Evolutionary conservation across 2,113 vertebrate species (phyloP).

Genomic region (Thomomys bottae): DNA sequence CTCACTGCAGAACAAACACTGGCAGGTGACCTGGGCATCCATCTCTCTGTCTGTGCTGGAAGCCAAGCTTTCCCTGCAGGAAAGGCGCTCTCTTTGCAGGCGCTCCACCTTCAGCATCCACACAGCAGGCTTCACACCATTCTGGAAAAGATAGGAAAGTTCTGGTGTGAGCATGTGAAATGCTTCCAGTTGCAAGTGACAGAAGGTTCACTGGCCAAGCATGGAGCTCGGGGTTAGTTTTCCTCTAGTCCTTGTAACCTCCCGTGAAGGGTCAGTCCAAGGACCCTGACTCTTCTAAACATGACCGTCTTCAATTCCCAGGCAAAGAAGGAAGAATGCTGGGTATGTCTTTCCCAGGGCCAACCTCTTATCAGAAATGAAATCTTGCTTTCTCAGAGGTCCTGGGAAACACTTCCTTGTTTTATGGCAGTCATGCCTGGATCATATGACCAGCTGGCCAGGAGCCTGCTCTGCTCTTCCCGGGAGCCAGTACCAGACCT

Average conservation of each 20-base stretch:
- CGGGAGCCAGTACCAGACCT: neutral
- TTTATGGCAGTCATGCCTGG: too few relatives aligned
- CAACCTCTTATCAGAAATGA: neutral
- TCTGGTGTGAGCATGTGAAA: too few relatives aligned
- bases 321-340: neutral
- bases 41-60: fast-evolving
- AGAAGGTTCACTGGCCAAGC: neutral
- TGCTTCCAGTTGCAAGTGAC: neutral
- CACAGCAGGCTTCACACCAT: too few relatives aligned
- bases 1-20: neutral
- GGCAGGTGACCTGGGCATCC: too few relatives aligned
- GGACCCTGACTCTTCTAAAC: neutral
- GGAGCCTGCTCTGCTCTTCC: neutral
- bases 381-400: neutral
- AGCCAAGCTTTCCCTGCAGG: neutral
- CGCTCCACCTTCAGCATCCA: neutral
- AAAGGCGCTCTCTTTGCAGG: neutral
- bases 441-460: neutral
- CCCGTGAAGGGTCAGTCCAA: fast-evolving
- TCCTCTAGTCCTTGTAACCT: neutral
- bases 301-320: fast-evolving
- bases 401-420: too few relatives aligned
- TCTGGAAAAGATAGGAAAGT: too few relatives aligned
- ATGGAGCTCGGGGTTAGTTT: neutral
- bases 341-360: neutral